Evolutionary conservation across 64 coral and sea anemone species (phyloP).

Genomic region (Hydrozoanthus tunicans): DNA sequence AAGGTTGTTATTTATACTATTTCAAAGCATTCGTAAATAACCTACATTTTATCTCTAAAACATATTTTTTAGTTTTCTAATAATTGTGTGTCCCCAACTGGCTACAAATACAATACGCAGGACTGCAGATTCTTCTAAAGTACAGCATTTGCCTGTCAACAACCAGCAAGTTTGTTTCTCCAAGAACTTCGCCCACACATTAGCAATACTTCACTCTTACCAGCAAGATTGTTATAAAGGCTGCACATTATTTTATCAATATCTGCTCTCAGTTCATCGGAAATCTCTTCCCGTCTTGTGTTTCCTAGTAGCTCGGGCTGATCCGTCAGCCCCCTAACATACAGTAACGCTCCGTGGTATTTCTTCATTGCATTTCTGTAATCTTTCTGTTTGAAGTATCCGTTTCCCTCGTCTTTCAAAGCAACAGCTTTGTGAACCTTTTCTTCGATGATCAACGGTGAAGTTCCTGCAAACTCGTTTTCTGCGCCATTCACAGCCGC

Average conservation of each 20-base stretch:
- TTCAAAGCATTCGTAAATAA: too few relatives aligned
- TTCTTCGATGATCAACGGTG: conserved; percentile 61
- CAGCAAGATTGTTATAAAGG: conserved; percentile 93
- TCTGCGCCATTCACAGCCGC: conserved; percentile 59
- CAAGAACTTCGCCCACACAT: too few relatives aligned
- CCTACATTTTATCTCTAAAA: too few relatives aligned
- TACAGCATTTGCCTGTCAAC: too few relatives aligned
- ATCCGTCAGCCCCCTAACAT: conserved; percentile 83
- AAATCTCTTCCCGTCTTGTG: conserved; percentile 1
- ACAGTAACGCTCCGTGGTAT: conserved; percentile 82
- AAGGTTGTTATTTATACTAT: too few relatives aligned
- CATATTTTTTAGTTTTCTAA: too few relatives aligned
- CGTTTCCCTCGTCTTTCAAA: conserved; percentile 91
- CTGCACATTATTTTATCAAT: conserved; percentile 67
- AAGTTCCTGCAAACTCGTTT: background rate
- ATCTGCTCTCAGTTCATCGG: conserved; percentile 52
- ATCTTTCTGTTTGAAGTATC: conserved; percentile 83
- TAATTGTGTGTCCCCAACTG: too few relatives aligned
- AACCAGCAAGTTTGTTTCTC: too few relatives aligned
- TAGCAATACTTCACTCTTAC: conserved; percentile 32
- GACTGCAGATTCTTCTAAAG: too few relatives aligned
- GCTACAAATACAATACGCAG: too few relatives aligned
- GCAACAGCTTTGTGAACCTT: conserved; percentile 53
- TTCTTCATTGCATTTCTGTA: conserved; percentile 91
- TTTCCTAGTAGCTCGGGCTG: conserved; percentile 43